Evolutionary conservation across 2,888 invertebrate genomes (phyloP).

Genomic region (Drosophila sordidula): DNA sequence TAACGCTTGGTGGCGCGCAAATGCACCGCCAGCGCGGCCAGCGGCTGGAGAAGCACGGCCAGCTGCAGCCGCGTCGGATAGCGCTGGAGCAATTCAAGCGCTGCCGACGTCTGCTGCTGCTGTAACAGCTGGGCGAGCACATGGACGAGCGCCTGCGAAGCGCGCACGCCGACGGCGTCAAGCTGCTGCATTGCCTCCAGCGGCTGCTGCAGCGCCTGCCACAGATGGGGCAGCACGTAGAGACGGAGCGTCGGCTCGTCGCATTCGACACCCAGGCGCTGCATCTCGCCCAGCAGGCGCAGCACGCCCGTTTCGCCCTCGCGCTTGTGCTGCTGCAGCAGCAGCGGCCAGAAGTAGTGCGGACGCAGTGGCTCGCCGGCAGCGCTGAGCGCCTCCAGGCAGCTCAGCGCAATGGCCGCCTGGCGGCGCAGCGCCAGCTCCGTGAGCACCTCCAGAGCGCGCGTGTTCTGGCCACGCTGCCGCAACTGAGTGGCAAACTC

Average conservation of each 20-base stretch:
- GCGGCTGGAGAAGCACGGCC: constrained; percentile 85
- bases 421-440: constrained; percentile 86
- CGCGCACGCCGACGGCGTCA: constrained; percentile 72
- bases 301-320: constrained; percentile 87
- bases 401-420: constrained; percentile 60
- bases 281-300: constrained; percentile 86
- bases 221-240: constrained; percentile 86
- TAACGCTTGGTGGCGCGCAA: constrained; percentile 85
- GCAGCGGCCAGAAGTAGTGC: constrained; percentile 89
- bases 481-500: constrained; percentile 76
- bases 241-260: constrained; percentile 87
- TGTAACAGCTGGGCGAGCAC: constrained; percentile 78
- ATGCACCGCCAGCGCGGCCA: constrained; percentile 85
- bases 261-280: constrained; percentile 86
- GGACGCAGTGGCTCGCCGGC: constrained; percentile 84
- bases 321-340: constrained; percentile 86
- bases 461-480: constrained; percentile 72
- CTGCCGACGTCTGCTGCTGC: constrained; percentile 54
- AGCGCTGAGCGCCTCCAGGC: constrained; percentile 66
- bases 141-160: constrained; percentile 71
- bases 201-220: constrained; percentile 75
- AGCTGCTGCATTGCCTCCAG: constrained; percentile 74
- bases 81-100: constrained; percentile 61
- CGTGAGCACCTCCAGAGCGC: constrained; percentile 86
- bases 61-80: constrained; percentile 86